Evolutionary conservation across 2,797 vertebrate genomes (phyloP), one percentile per base, ranked within the genome.

Genomic region (Hoplostethus atlanticus): DNA sequence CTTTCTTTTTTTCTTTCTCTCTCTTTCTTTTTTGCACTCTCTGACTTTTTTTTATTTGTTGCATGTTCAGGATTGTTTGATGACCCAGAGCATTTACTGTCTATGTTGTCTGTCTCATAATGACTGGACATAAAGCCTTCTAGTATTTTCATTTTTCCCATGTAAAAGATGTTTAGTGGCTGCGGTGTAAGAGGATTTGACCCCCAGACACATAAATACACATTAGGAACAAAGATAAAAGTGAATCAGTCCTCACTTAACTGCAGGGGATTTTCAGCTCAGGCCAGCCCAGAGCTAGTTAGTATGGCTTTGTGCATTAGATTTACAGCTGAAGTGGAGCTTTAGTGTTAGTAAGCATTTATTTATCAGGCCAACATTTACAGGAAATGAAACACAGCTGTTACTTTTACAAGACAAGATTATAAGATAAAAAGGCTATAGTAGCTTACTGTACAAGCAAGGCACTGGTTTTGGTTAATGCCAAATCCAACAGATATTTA

Each of bases 141-240:
- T 46, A n/a, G 25, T 12, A 6, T 62, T 58, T 52, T 70, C 16
- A 2, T 67, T 56, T 31, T 17, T 15, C 38, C 15, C n/a, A 42
- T 72, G 61, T 55, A 56, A 77, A 76, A 73, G 75, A 56, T 81
- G 73, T 82, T 84, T 75, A 81, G 75, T 76, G 66, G 64, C 71
- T 51, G 51, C 42, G 51, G 6, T 68, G 48, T 86, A 85, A 89
- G 86, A 81, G 80, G 83, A 89, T 89, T 85, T 83, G 79, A 88
- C 65, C 76, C 66, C 3, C 70, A 74, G 64, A 84, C 77, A 38
- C 77, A 87, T 87, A 84, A 90, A 85, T 77, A 76, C 87, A 87
- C 86, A 80, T 85, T 83, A 81, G 52, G 58, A 79, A 72, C 64
- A 42, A 58, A 81, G 76, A 87, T 85, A 21, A 58, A 58, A 83